These are phyloP conservation scores for Proterorhinus semilunaris DNA, from an alignment of 2,113 vertebrate genomes.

Conservation along the genomic window DNA sequence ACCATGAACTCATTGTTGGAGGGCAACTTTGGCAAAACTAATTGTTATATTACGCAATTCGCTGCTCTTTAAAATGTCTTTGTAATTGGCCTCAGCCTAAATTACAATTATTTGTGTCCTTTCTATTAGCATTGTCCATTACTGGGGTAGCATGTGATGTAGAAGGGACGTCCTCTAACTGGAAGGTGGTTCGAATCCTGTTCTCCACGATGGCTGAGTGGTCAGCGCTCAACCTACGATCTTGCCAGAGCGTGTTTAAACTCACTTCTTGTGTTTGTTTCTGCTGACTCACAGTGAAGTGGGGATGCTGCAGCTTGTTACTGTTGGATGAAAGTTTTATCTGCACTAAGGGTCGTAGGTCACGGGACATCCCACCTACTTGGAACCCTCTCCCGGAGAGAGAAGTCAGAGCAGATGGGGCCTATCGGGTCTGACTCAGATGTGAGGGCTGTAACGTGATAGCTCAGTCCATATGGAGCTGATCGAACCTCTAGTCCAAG, in stretches of 20 bases:
- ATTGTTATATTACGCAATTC: too few relatives aligned
- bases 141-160: too few relatives aligned
- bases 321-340: slow-evolving; percentile 1
- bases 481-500: slow-evolving; percentile 29
- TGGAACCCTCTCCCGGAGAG: background rate
- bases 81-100: too few relatives aligned
- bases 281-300: background rate
- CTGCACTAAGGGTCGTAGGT: slow-evolving; percentile 23
- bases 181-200: background rate
- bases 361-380: slow-evolving; percentile 2
- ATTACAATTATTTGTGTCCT: too few relatives aligned
- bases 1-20: background rate
- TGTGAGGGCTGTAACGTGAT: slow-evolving; percentile 45
- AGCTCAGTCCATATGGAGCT: slow-evolving; percentile 39
- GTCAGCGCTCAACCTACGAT: background rate
- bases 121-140: too few relatives aligned
- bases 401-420: slow-evolving; percentile 39
- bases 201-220: background rate
- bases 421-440: slow-evolving; percentile 44
- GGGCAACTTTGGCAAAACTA: too few relatives aligned
- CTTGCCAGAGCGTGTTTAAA: background rate
- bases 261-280: background rate
- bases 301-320: slow-evolving; percentile 1
- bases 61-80: too few relatives aligned
- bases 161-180: too few relatives aligned